These are phyloP conservation scores for Megalurothrips usitatus DNA, from an alignment of 2,888 invertebrate genomes.

Conservation along the genomic window DNA sequence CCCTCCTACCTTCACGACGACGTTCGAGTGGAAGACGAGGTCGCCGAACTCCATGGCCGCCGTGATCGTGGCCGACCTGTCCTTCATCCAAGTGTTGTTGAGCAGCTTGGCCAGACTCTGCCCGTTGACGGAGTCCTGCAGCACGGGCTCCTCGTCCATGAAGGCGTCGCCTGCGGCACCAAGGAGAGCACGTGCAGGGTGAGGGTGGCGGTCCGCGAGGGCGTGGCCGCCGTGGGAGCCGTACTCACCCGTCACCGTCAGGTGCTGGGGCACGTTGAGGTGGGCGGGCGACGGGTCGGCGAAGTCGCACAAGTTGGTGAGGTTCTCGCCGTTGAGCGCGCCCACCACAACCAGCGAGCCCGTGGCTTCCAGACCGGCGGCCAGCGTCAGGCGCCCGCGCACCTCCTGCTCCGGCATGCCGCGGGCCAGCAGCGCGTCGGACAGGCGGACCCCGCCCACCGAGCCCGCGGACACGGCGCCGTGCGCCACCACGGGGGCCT, in stretches of 20 bases:
- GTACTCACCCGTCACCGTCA: not conserved
- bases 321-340: not conserved
- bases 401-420: not conserved
- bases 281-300: not conserved
- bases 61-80: not conserved
- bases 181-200: too few species aligned
- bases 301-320: not conserved
- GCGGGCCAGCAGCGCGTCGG: not conserved
- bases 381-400: not conserved
- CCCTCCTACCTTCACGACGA: not conserved
- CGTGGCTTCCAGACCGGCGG: not conserved
- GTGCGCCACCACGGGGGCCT: not conserved
- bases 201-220: not conserved
- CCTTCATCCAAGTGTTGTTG: not conserved
- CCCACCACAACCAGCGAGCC: not conserved
- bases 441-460: not conserved
- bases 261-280: not conserved
- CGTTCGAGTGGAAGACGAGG: not conserved
- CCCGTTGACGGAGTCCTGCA: not conserved
- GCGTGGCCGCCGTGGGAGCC: not conserved
- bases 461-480: not conserved
- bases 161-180: not conserved
- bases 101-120: not conserved
- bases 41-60: not conserved
- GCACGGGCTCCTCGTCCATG: not conserved